Evolutionary conservation across 2,888 invertebrate species (phyloP), one percentile per base, ranked within the genome.

Genomic region (Macrophya alboannulata): DNA sequence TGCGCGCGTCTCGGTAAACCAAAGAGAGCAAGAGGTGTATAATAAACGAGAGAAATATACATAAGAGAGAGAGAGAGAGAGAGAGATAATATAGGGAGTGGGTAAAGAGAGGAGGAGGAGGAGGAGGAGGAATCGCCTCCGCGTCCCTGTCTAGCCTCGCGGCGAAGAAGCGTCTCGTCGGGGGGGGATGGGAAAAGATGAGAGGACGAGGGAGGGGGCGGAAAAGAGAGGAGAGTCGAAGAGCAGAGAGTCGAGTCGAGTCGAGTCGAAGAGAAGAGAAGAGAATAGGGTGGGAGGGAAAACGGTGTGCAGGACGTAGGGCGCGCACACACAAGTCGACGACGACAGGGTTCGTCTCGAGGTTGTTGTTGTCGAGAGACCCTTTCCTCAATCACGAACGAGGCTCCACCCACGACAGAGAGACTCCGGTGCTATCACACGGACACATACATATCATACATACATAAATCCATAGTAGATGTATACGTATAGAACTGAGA

Each of bases 351-450:
- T 51, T 76, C 81, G 86, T 77, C 85, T 85, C 81, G 86, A 82
- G 9, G 81, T 82, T 81, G 59, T 81, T 62, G 81, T 51, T 59
- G 62, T 62, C 81, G 86, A 86, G 87, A 87, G 88, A 87, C 90
- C 88, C 89, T 90, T 91, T 90, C 88, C 88, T 91, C 90, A 89
- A 82, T 77, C 86, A 81, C 76, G 85, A 88, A 89, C 76, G 85
- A 88, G 90, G 89, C 91, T 91, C 91, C 91, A 91, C 91, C 91
- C 91, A 91, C 90, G 89, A 88, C 87, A 77, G 59, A 81, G 79
- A 76, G 71, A 72, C 40, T 72, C 37, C 82, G 62, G 76, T 31
- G 84, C 85, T 31, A 40, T 25, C 62, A 25, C 62, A 76, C 48
- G 12, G 15, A 59, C n/a, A 45, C 25, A 25, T 10, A 48, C 31